These are phyloP conservation scores for Indri indri DNA, from an alignment of 2,113 vertebrate species.

Conservation along the genomic window DNA sequence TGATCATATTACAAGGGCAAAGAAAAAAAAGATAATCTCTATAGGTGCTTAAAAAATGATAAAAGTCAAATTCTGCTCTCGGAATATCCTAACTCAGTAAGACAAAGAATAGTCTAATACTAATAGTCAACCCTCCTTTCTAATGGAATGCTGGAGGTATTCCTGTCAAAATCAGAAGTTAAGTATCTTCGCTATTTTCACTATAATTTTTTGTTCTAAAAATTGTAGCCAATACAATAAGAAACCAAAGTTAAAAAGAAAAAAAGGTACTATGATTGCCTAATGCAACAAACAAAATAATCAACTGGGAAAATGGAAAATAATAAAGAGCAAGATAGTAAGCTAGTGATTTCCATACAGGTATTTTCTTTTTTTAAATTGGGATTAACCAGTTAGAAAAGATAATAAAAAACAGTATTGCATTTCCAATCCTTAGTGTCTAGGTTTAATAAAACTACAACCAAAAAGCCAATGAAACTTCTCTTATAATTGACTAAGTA, in stretches of 20 bases:
- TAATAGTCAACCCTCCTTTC: neutral
- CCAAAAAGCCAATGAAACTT: neutral
- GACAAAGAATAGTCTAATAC: neutral
- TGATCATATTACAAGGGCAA: neutral
- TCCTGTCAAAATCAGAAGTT: slow-evolving; percentile 1
- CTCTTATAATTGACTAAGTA: neutral
- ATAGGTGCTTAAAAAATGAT: neutral
- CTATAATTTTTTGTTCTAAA: slow-evolving; percentile 1
- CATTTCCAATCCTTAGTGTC: neutral
- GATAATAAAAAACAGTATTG: neutral
- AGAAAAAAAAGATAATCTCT: neutral
- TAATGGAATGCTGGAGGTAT: neutral
- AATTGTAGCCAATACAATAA: neutral
- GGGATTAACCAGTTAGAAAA: neutral
- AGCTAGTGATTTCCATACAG: neutral
- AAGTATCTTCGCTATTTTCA: neutral
- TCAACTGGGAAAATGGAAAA: neutral
- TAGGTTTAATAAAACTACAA: slow-evolving; percentile 30
- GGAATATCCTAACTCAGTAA: neutral
- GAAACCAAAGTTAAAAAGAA: slow-evolving; percentile 28
- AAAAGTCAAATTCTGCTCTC: neutral
- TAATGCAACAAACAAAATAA: neutral
- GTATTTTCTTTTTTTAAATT: neutral
- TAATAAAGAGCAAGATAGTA: neutral
- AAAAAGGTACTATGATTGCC: neutral